Base-by-base conservation (phyloP, 2,888 invertebrate species). In the Nemotelus nigrinus region DNA sequence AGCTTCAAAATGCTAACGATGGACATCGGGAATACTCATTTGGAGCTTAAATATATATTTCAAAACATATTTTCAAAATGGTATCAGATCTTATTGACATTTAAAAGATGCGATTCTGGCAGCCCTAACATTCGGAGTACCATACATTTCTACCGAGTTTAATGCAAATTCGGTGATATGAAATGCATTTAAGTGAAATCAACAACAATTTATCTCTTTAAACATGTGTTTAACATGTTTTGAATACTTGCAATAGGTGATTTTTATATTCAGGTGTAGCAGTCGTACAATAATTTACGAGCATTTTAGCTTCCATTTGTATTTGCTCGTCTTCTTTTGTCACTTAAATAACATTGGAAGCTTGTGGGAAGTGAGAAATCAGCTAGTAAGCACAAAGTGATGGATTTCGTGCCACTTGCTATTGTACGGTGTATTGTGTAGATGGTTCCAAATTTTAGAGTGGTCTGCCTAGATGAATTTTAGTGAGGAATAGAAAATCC, bases 101-200 rank as follows among this genome's bases (percentile, higher is more conserved):
- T 25, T 25, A 25, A 25, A 25, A 25, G 1, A 25, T 1, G 25
- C 50, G 6, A 7, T 50, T 50, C 50, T 50, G 50, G 50, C 8
- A 50, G 8, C 50, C 50, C 50, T 50, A 50, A 5, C 6, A 50
- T 8, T 7, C 5, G 6, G 50, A 50, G 8, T 7, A 50, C 5
- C 50, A 5, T 63, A 41, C 25, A 43, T 75, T 75, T 60, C 41
- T 48, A 70, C 60, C 64, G 50, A 45, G 60, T 77, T 79, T 79
- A 79, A 79, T 79, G 79, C 71, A 79, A 79, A 79, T 79, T 79
- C 67, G 76, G 77, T 71, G 76, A 77, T 77, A 77, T 79, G 76
- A 79, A 76, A 79, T 77, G 64, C 79, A 79, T 79, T 79, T 77
- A 79, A 77, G 63, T 60, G 70, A 77, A 79, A 76, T 74, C 79